Evolutionary conservation across 2,113 vertebrate genomes (phyloP).

Genomic region (Oncorhynchus kisutch): DNA sequence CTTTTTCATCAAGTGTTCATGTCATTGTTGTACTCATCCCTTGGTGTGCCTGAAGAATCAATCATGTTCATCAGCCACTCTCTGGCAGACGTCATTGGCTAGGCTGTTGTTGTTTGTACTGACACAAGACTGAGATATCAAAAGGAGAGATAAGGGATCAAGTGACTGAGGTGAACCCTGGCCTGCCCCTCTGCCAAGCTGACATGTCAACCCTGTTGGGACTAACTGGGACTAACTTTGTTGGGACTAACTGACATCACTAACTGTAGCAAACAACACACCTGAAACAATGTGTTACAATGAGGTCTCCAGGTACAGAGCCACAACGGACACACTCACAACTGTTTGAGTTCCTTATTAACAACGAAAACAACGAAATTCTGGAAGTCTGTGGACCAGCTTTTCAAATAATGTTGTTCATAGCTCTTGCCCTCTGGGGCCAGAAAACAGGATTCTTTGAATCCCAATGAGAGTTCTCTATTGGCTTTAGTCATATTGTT

Average conservation of each 20-base stretch:
- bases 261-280: slow-evolving; percentile 19
- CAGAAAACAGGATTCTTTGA: slow-evolving; percentile 37
- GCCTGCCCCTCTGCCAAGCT: slow-evolving; percentile 28
- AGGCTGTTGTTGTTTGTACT: slow-evolving; percentile 12
- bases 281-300: slow-evolving; percentile 27
- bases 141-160: slow-evolving; percentile 29
- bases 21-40: neutral
- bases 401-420: slow-evolving; percentile 54
- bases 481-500: slow-evolving; percentile 14
- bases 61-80: slow-evolving; percentile 4
- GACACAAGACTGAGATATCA: slow-evolving; percentile 11
- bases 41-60: slow-evolving; percentile 12
- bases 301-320: slow-evolving; percentile 33
- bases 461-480: slow-evolving; percentile 47
- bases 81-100: neutral
- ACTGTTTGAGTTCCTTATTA: slow-evolving; percentile 38
- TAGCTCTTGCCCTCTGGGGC: slow-evolving; percentile 35
- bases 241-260: slow-evolving; percentile 28
- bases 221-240: slow-evolving; percentile 6
- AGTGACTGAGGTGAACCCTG: neutral
- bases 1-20: slow-evolving; percentile 11
- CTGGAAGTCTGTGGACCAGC: slow-evolving; percentile 38
- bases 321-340: slow-evolving; percentile 24
- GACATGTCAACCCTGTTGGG: slow-evolving; percentile 43
- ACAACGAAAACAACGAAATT: slow-evolving; percentile 40